Evolutionary conservation across 2,797 vertebrate species (phyloP), one percentile per base, ranked within the genome.

Genomic region (Iguana delicatissima): DNA sequence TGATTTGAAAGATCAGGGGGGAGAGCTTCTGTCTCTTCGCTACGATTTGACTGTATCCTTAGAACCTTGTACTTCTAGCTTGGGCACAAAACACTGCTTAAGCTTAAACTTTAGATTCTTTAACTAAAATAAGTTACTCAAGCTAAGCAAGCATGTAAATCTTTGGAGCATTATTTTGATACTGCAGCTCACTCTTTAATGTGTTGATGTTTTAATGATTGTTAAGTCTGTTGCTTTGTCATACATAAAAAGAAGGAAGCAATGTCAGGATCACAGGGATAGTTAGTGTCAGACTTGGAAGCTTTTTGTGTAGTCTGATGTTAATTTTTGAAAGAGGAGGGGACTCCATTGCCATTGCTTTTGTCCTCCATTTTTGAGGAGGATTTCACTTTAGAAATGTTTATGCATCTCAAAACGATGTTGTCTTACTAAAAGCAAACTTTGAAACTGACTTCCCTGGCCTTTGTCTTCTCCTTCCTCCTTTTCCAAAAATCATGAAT

Each of bases 11-110:
- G 99, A 99, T 96, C 99, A 99, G 92, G 99, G 99, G 42, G 99
- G 99, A 90, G 99, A 99, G 96, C 98, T 99, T 92, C 97, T 99
- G 93, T 98, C 99, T 16, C 97, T 99, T 93, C 98, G 99, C 96
- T 99, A 99, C 1, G 99, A 99, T 96, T 98, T 99, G 81, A 99
- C 99, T 0, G 98, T 99, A 99, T 99, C 99, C 98, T 98, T 89
- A 84, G 29, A 57, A 73, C 57, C 84, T 72, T 12, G 5, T 74
- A 52, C 13, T 84, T 57, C 46, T 82, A 18, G 38, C 42, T 38
- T 67, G n/a, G 22, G 3, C 55, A 86, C 22, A 72, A 85, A 59
- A 32, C 59, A 52, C 42, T 32, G 26, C 9, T 55, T 55, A 55
- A 62, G 38, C 3, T 77, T 42, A 84, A 35, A 18, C 73, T 46